Evolutionary conservation across 2,113 vertebrate genomes (phyloP).

Genomic region (Callipepla californica): DNA sequence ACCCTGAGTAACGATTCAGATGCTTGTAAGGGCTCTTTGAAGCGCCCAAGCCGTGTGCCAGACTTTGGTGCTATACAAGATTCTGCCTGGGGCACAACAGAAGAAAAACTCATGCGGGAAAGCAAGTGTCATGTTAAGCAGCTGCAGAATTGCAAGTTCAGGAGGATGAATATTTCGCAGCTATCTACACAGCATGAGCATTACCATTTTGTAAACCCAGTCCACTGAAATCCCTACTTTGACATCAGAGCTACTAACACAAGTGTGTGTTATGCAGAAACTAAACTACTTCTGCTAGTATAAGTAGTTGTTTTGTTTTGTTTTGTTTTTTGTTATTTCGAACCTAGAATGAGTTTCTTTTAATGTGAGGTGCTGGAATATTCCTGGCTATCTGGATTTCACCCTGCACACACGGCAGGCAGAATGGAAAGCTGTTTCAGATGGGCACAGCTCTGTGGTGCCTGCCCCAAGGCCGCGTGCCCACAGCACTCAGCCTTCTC

Average conservation of each 20-base stretch:
- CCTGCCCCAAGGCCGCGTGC: background rate
- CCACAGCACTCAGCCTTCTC: accelerated
- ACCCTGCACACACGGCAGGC: background rate
- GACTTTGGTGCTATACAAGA: background rate
- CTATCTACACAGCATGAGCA: background rate
- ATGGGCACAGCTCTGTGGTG: background rate
- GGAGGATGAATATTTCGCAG: background rate
- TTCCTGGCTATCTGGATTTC: background rate
- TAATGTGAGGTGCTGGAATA: background rate
- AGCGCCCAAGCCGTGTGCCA: background rate
- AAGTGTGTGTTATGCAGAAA: background rate
- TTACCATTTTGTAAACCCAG: background rate
- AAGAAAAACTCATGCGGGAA: background rate
- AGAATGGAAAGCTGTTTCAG: background rate
- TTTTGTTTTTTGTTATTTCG: background rate
- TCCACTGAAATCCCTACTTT: background rate
- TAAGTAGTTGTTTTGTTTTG: background rate
- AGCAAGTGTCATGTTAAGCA: background rate
- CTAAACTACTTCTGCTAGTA: background rate
- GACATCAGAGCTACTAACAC: background rate
- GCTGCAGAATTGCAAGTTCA: background rate
- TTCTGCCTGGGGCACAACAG: accelerated
- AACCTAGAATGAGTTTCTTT: background rate
- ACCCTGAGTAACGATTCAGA: accelerated
- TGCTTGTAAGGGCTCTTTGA: background rate